Evolutionary conservation across 2,888 invertebrate species (phyloP), one percentile per base, ranked within the genome.

Genomic region (Orchesella flavescens): DNA sequence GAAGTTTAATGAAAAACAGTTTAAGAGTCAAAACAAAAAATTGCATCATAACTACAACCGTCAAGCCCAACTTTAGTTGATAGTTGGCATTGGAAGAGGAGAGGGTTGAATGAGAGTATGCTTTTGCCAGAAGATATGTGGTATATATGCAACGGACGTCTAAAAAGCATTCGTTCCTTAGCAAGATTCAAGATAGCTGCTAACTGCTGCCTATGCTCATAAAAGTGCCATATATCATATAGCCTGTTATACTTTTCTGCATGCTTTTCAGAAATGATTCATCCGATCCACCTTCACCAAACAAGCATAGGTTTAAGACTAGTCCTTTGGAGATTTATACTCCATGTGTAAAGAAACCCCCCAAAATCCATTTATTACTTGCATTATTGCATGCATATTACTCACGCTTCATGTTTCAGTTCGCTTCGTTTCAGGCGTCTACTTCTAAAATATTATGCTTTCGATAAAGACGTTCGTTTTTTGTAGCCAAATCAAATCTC

Each of bases 61-160:
- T 23, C 21, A 34, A 17, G 10, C 17, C 24, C 34, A 53, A 49
- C 3, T 23, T 23, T 73, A 49, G 9, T 1, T n/a, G 12, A 12
- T 53, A 17, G 10, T 63, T 74, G 74, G 74, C 74, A 74, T 74
- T 74, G 74, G 63, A 74, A 49, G 23, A 43, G 65, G 53, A 63
- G 1, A 7, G 49, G 49, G 10, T 7, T 49, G 3, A 12, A n/a
- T 49, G 7, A 49, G 1, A 15, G 1, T 12, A 12, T 49, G 12
- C n/a, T 1, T 49, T 7, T 7, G 12, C 49, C 15, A 15, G n/a
- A 3, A 49, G 15, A 12, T 10, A 49, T 49, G 12, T 44, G 7
- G 44, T 49, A 19, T 49, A 53, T 23, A 69, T 12, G n/a, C 9
- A n/a, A 21, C 49, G 19, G 43, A 34, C 34, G 34, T 34, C 49